Evolutionary conservation across 2,113 vertebrate genomes (phyloP).

Genomic region (Centropus bengalensis): DNA sequence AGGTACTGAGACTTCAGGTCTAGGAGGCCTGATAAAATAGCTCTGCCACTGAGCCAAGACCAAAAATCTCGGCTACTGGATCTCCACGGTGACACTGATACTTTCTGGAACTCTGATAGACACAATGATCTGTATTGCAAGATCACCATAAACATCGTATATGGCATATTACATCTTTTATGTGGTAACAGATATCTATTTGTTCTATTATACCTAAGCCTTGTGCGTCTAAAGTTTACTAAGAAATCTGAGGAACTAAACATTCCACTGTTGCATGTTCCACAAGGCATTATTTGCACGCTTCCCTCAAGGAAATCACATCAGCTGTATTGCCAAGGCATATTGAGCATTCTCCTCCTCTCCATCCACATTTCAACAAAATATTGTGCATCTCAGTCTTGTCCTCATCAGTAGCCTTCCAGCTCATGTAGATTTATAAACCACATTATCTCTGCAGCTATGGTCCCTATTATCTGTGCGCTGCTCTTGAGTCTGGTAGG

Average conservation of each 20-base stretch:
- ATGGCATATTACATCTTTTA: background rate
- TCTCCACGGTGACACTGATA: background rate
- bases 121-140: accelerated
- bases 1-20: background rate
- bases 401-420: background rate
- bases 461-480: background rate
- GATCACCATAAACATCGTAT: accelerated
- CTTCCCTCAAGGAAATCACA: background rate
- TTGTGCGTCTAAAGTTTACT: background rate
- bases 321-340: background rate
- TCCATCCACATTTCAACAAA: background rate
- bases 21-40: background rate
- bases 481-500: background rate
- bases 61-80: background rate
- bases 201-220: background rate
- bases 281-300: background rate
- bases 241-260: background rate
- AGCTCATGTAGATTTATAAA: background rate
- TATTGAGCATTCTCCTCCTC: background rate
- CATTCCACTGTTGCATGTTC: background rate
- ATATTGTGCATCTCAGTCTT: background rate
- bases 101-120: background rate
- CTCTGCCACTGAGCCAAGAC: background rate
- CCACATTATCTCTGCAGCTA: accelerated
- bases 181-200: background rate